Evolutionary conservation across 1,140 invertebrate species (phyloP), one percentile per base, ranked within the genome.

Genomic region (Pollicipes pollicipes): DNA sequence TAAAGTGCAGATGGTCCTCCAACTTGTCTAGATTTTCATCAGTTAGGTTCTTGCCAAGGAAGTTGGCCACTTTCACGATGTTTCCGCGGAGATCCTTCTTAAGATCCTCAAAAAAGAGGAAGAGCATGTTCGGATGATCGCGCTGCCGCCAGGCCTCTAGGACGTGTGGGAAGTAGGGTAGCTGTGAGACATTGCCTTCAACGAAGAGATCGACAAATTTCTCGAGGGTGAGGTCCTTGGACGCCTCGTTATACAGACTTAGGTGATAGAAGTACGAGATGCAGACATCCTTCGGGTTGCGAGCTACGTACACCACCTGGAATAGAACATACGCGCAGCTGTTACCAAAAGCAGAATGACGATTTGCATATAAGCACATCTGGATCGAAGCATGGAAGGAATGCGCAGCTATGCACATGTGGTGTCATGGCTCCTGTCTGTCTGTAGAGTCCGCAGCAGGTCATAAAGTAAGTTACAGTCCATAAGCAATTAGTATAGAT

Each of bases 251-350:
- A n/a, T 66, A 66, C 64, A 66, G 64, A 10, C 26, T 8, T 24
- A 66, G 10, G 64, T 91, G 84, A 78, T 92, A 86, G 77, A 87
- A 94, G 78, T 88, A 93, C 0, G 90, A 93, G 0, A 92, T 88
- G 3, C 85, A 88, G 0, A 91, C 87, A 78, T 93, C 90, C 78
- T 91, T 90, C 0, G 90, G 90, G 80, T 93, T 90, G 70, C 91
- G 82, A 3, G 87, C 86, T 0, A 91, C 85, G 76, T 90, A 91
- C 13, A 91, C 82, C 21, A 90, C 81, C 83, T 28, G 84, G 2
- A 3, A 71, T 24, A 58, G 2, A 58, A 2, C 13, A 58, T 21
- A 58, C 45, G 2, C 45, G 6, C 2, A 10, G 6, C 21, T 21
- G 24, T 10, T 24, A 10, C 45, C 24, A 3, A 17, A 13, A 2